phyloP scores from a whole-genome alignment of 1,140 invertebrate species.

The Bombyx mandarina region DNA sequence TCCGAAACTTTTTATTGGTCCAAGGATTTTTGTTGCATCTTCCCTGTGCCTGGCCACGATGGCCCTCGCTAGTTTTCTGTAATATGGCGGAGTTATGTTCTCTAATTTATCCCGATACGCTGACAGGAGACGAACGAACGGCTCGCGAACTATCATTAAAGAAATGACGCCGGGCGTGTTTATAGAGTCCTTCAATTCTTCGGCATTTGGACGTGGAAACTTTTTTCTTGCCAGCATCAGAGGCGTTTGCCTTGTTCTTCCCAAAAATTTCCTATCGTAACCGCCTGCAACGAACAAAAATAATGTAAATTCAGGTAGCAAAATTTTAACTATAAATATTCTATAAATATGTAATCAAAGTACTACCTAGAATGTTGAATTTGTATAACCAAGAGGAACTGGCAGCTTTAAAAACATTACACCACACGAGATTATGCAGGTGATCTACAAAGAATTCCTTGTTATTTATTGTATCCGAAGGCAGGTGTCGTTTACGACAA shows the following conservation, averaged over 20 bases:
- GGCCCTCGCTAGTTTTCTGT: slow-evolving; percentile 77
- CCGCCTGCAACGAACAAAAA: slow-evolving; percentile 58
- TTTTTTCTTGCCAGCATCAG: slow-evolving; percentile 73
- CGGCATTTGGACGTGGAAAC: slow-evolving; percentile 73
- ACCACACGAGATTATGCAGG: slow-evolving; percentile 81
- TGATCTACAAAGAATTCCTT: slow-evolving; percentile 84
- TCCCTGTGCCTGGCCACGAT: slow-evolving; percentile 74
- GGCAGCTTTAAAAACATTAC: slow-evolving; percentile 85
- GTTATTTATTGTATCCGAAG: slow-evolving; percentile 43
- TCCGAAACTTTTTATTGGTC: slow-evolving; percentile 60
- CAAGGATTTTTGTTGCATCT: slow-evolving; percentile 44
- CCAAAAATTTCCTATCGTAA: slow-evolving; percentile 74
- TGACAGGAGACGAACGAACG: slow-evolving; percentile 90
- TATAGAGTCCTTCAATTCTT: slow-evolving; percentile 67
- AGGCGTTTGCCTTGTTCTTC: slow-evolving; percentile 71
- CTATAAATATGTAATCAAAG: no score
- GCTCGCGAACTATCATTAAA: slow-evolving; percentile 90
- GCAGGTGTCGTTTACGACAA: slow-evolving; percentile 27
- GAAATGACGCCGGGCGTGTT: slow-evolving; percentile 73
- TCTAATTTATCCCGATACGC: slow-evolving; percentile 93
- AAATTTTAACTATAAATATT: slow-evolving; percentile 6
- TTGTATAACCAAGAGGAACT: slow-evolving; percentile 87
- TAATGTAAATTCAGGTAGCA: slow-evolving; percentile 7
- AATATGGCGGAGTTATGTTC: slow-evolving; percentile 77
- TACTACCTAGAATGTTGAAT: slow-evolving; percentile 77